Evolutionary conservation across 2,113 vertebrate genomes (phyloP), one percentile per base, ranked within the genome.

Genomic region (Micromys minutus): DNA sequence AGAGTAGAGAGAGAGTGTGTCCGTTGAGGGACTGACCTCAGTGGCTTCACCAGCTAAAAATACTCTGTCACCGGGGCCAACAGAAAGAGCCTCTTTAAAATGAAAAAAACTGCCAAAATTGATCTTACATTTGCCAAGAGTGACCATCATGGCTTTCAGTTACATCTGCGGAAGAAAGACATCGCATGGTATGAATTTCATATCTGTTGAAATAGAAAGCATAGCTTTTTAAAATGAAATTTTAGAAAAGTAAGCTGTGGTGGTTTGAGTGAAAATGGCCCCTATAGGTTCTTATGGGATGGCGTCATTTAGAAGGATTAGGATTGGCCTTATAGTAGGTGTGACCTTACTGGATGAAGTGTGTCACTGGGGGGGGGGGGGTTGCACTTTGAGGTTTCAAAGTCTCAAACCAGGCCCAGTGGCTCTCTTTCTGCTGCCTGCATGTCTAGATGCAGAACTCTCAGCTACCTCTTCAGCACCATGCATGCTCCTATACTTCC

Each of bases 81-180:
- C 47, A 80, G 50, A 55, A 80, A 55, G 71, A n/a, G 57, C 7
- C 22, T 91, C 74, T 86, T 57, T 72, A 86, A 79, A 88, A 91
- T 79, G 26, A 65, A 95, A 65, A 95, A 95, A 69, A 86, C 59
- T n/a, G 55, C 29, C 80, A 92, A 63, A 79, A 52, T 81, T 52
- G 42, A 31, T 39, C 16, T 74, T 86, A 21, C 39, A 55, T 89
- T 92, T 87, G 65, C 65, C n/a, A 26, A 80, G 45, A 72, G 12
- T 59, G 83, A 57, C 31, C 47, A 45, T 10, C 57, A 12, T 39
- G 69, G 36, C 69, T n/a, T 96, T 93, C 42, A 63, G 59, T 83
- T 61, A 47, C 29, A 15, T 59, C 42, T 57, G 57, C 6, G 57
- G 57, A 87, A 75, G 15, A 74, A 96, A 61, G 55, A 67, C 36